phyloP scores from a whole-genome alignment of 2,113 vertebrate genomes.

The Siniperca chuatsi region DNA sequence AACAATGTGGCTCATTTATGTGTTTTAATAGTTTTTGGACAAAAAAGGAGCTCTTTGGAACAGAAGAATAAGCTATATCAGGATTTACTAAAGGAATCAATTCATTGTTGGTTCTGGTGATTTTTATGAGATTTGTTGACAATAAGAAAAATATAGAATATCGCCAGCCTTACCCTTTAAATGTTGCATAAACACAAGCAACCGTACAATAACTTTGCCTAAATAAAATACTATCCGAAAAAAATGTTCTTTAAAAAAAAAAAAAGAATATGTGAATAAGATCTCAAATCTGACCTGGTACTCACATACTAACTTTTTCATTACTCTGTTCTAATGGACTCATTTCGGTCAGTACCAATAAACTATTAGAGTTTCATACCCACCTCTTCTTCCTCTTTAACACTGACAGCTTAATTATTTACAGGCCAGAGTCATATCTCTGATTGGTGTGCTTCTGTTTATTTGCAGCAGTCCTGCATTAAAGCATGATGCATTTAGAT shows the following conservation, averaged over 20 bases:
- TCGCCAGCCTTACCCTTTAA: neutral
- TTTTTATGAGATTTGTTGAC: neutral
- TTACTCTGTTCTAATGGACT: neutral
- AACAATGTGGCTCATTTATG: no score
- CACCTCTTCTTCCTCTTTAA: conserved; percentile 16
- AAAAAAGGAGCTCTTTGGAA: neutral
- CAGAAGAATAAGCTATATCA: neutral
- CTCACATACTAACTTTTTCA: neutral
- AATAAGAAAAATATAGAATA: neutral
- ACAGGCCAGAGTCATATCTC: conserved; percentile 22
- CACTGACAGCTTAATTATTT: conserved; percentile 43
- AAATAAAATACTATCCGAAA: neutral
- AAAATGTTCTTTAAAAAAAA: no score
- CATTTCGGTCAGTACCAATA: neutral
- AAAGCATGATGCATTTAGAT: conserved; percentile 32
- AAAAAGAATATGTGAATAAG: neutral
- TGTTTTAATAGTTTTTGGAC: no score
- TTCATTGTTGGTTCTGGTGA: neutral
- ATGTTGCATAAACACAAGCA: neutral
- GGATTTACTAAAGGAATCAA: neutral
- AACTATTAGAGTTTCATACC: conserved; percentile 14
- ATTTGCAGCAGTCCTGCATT: conserved; percentile 39
- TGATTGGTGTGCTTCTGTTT: conserved; percentile 49
- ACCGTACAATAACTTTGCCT: neutral
- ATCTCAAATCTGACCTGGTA: neutral